Evolutionary conservation across 2,888 invertebrate species (phyloP), one percentile per base, ranked within the genome.

Genomic region (Litoditis marina): DNA sequence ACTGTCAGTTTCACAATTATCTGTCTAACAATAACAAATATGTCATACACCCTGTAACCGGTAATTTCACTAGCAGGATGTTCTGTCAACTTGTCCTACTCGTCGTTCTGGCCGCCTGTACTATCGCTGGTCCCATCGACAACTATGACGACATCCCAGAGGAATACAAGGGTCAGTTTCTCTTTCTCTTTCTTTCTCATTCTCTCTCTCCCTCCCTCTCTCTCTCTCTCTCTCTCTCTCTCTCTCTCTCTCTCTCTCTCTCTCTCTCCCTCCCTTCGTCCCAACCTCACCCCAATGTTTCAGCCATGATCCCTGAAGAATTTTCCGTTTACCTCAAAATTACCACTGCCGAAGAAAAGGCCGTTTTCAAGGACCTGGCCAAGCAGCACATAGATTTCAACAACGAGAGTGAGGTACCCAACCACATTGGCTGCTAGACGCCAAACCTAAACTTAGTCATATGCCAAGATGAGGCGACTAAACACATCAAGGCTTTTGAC

Each of bases 291-390:
- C n/a, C 11, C n/a, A n/a, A n/a, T n/a, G n/a, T 63, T 74, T 36
- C 60, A 77, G 77, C 69, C 5, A 60, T 80, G 55, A 75, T 80
- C 63, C 80, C 80, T 31, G 63, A 66, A 13, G 80, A 81, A 56
- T 80, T 79, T 47, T 73, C 66, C 63, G 71, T 74, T 49, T 78
- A 80, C 68, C 74, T 81, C 66, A 74, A 74, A 66, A 58, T 61
- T 7, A 68, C 81, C 68, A 81, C 80, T 52, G 55, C 69, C 16
- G 79, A 79, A 28, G 79, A 79, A 63, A 80, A 78, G 68, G 62
- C 56, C 22, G 67, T 73, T 49, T 65, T 81, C 39, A 80, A 80
- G 73, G 78, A 77, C 47, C 57, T 81, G 55, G 81, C 80, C 63
- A 63, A 66, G 58, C 52, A 65, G 53, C 66, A 75, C 66, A 68